Evolutionary conservation across 2,113 vertebrate genomes (phyloP).

Genomic region (Machaerirhynchus nigripectus): DNA sequence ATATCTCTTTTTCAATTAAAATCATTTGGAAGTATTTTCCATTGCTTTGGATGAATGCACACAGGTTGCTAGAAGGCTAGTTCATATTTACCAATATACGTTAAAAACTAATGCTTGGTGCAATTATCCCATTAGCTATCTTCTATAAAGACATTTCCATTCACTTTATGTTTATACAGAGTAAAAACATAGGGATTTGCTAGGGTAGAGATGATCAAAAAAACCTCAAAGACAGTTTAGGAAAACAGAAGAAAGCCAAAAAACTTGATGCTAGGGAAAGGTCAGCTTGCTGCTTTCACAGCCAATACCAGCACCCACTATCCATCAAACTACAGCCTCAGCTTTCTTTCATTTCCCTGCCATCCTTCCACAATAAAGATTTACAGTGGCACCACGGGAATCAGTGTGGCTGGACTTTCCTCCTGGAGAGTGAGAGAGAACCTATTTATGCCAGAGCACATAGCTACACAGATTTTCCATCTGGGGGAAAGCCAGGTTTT

Average conservation of each 20-base stretch:
- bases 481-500: neutral
- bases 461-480: neutral
- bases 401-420: neutral
- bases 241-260: neutral
- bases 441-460: neutral
- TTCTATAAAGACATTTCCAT: neutral
- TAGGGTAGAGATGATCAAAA: neutral
- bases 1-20: neutral
- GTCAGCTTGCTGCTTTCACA: neutral
- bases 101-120: neutral
- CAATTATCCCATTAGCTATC: neutral
- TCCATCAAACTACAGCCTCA: neutral
- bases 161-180: neutral
- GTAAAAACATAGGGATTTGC: neutral
- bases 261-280: neutral
- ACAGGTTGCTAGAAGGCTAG: neutral
- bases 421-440: neutral
- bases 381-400: neutral
- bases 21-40: neutral
- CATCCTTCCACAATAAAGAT: neutral
- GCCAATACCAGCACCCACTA: neutral
- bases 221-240: neutral
- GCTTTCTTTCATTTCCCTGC: neutral
- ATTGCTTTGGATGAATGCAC: neutral
- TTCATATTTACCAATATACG: neutral